phyloP scores from a whole-genome alignment of 2,113 vertebrate genomes.

The Chionodraco myersi region DNA sequence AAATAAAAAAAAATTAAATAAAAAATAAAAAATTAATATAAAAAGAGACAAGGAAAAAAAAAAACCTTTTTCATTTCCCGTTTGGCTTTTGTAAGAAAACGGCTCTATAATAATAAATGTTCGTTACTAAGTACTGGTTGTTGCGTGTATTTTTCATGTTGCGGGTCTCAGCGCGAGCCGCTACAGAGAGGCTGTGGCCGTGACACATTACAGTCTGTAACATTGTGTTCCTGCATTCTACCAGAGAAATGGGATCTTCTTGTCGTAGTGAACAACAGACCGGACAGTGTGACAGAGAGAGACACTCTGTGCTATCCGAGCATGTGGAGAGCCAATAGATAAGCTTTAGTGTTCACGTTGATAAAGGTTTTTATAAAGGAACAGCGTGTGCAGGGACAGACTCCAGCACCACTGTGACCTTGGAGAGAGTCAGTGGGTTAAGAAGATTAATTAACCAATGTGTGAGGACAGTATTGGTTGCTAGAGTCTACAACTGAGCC shows the following conservation, averaged over 20 bases:
- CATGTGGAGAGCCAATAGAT: conserved; percentile 39
- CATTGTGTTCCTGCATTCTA: not conserved
- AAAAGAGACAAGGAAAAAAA: too few species aligned
- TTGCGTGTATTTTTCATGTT: too few species aligned
- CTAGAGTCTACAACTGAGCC: not conserved
- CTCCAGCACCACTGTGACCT: conserved; percentile 40
- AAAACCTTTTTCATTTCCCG: too few species aligned
- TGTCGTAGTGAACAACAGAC: conserved; percentile 20
- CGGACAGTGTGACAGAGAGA: conserved; percentile 2
- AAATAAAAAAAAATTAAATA: too few species aligned
- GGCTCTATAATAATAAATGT: too few species aligned
- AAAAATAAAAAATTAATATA: too few species aligned
- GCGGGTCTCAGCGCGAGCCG: too few species aligned
- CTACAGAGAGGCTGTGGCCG: too few species aligned
- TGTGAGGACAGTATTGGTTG: conserved; percentile 20
- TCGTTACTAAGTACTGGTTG: too few species aligned
- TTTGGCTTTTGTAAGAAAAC: too few species aligned
- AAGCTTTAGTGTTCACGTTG: conserved; percentile 24
- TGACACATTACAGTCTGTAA: too few species aligned
- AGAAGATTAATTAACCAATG: conserved; percentile 39
- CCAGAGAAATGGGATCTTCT: not conserved
- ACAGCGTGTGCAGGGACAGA: conserved; percentile 31
- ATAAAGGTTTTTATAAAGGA: conserved; percentile 26
- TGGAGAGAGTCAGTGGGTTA: conserved; percentile 33
- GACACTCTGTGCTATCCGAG: not conserved